Percentiles rank a stretch among this genome's conserved stretches.
phyloP scores from a whole-genome alignment of 2,797 vertebrate species.

The Melopsittacus undulatus region DNA sequence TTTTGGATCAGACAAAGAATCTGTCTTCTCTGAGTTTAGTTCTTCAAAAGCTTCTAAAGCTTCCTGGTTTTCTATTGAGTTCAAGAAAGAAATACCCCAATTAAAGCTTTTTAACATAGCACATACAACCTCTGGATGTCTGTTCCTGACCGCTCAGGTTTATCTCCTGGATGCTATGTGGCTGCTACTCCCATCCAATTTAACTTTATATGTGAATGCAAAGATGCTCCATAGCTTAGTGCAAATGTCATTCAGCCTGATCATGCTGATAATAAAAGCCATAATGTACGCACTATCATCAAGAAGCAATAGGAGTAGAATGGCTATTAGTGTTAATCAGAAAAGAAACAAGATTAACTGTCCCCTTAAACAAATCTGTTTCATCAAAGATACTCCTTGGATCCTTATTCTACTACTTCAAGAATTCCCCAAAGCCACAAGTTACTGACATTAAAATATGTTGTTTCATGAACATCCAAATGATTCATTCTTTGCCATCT shows the following conservation, averaged over 20 bases:
- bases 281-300: background rate
- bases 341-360: background rate
- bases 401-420: background rate
- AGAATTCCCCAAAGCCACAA: conserved; percentile 45
- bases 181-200: background rate
- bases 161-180: background rate
- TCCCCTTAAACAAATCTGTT: conserved; percentile 24
- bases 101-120: background rate
- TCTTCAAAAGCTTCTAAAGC: background rate
- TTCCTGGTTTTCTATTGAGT: background rate
- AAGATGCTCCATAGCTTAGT: background rate
- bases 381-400: conserved; percentile 10
- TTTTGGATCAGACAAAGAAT: background rate
- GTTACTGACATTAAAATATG: conserved; percentile 16
- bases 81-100: background rate
- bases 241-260: background rate
- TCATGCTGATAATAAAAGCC: background rate
- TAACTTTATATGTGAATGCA: background rate
- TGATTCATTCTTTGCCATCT: conserved; percentile 61
- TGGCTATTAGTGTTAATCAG: background rate
- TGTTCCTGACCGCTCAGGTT: background rate
- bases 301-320: background rate
- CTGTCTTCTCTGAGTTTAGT: background rate
- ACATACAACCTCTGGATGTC: background rate
- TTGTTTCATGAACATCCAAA: conserved; percentile 26